A percentile compares a stretch with the other conserved stretches of the same genome.
These are phyloP conservation scores for Drosophila orosa DNA, from an alignment of 1,140 invertebrate species.

Conservation along the genomic window DNA sequence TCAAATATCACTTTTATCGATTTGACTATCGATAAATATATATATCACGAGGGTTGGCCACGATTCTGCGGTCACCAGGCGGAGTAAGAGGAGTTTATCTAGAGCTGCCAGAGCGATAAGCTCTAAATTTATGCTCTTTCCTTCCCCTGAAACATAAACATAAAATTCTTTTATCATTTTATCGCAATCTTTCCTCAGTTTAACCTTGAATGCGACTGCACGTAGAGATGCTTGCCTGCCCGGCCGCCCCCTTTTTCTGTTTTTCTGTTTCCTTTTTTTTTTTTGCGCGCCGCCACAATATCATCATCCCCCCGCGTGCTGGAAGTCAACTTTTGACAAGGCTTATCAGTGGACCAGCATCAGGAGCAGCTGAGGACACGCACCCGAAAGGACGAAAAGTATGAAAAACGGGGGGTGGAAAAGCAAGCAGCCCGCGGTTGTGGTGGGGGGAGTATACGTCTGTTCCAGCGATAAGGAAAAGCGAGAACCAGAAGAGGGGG, in stretches of 20 bases:
- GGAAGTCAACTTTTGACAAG: conserved; percentile 62
- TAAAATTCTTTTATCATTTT: conserved; percentile 48
- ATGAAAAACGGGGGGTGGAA: conserved; percentile 24
- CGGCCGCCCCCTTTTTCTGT: conserved; percentile 3
- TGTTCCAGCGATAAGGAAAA: conserved; percentile 48
- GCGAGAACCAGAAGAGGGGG: conserved; percentile 8
- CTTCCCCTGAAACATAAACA: conserved; percentile 30
- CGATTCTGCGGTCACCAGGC: conserved; percentile 18
- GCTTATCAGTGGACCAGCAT: conserved; percentile 58
- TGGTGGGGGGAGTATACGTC: conserved; percentile 4
- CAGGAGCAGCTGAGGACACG: conserved; percentile 46
- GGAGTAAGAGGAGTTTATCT: conserved; percentile 23
- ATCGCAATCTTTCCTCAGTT: conserved; percentile 67
- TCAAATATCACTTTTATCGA: conserved; percentile 31
- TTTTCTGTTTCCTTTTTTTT: not conserved
- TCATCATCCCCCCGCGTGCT: conserved; percentile 9
- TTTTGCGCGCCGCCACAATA: conserved; percentile 14
- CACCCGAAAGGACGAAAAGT: conserved; percentile 19
- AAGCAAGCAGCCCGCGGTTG: conserved; percentile 3
- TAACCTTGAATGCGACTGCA: conserved; percentile 79
- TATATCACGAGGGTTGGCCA: conserved; percentile 4
- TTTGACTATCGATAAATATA: conserved; percentile 8
- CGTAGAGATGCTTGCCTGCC: conserved; percentile 29
- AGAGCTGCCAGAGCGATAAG: conserved; percentile 51
- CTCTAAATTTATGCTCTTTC: conserved; percentile 37